Percentiles rank a stretch among this genome's conserved stretches.
Evolutionary conservation across 30 jellyfish, hydroid and myxozoan species (phyloP).

Genomic region (Cassiopea andromeda): DNA sequence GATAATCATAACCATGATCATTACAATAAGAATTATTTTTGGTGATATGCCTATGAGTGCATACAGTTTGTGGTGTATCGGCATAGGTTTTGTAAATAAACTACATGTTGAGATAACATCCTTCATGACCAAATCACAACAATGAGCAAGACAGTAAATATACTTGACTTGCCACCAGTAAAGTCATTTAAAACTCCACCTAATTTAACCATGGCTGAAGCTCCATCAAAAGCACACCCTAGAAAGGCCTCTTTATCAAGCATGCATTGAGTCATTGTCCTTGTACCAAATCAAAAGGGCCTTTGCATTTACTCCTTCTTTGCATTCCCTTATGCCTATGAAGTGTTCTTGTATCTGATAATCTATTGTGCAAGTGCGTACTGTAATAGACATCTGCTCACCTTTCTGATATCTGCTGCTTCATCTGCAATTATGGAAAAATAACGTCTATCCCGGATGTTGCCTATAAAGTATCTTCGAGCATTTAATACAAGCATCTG

Average conservation of each 20-base stretch:
- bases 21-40: neutral
- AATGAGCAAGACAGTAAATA: slow-evolving; percentile 46
- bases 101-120: neutral
- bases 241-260: slow-evolving; percentile 22
- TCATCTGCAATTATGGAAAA: slow-evolving; percentile 3
- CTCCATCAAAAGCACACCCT: slow-evolving; percentile 67
- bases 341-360: slow-evolving; percentile 50
- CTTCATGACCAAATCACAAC: slow-evolving; percentile 15
- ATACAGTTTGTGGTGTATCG: slow-evolving; percentile 7
- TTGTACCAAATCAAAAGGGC: slow-evolving; percentile 28
- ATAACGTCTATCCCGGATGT: slow-evolving; percentile 14
- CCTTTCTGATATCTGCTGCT: too few relatives aligned
- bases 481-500: slow-evolving; percentile 12
- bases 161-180: neutral
- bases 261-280: slow-evolving; percentile 28
- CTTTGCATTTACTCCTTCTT: slow-evolving; percentile 31
- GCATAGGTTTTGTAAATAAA: neutral
- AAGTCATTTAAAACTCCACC: slow-evolving; percentile 30
- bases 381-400: slow-evolving; percentile 14
- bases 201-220: slow-evolving; percentile 45
- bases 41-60: slow-evolving; percentile 49
- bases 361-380: slow-evolving; percentile 30
- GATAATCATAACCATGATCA: too few relatives aligned
- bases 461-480: slow-evolving; percentile 2
- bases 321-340: slow-evolving; percentile 58